Conservation (phyloP, 2,888 invertebrate species). For the Athalia rosae region DNA sequence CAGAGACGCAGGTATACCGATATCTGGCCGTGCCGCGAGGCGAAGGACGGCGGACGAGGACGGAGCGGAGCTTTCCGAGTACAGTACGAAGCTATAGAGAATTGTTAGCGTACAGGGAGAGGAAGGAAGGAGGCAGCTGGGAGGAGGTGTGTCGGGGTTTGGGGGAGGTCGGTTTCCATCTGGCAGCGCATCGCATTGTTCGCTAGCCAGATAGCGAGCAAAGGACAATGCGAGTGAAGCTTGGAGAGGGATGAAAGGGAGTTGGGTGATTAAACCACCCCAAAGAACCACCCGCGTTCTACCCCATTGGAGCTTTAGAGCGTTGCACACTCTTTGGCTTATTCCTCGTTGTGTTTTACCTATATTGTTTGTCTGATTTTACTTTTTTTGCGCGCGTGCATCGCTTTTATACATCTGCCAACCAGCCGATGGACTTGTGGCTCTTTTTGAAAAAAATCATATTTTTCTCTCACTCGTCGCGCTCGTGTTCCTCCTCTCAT, state of each 20-base stretch:
- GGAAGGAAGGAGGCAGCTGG: no score
- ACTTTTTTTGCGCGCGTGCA: background rate
- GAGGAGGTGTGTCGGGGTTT: background rate
- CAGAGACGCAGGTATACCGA: background rate
- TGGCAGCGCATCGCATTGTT: constrained; percentile 45
- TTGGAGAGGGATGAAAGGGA: constrained; percentile 8
- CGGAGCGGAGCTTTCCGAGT: constrained; percentile 17
- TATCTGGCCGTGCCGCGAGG: background rate
- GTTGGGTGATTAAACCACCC: constrained; percentile 43
- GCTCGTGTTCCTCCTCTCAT: background rate
- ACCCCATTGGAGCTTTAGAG: constrained; percentile 38
- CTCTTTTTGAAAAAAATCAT: constrained; percentile 13
- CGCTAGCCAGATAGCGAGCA: constrained; percentile 42
- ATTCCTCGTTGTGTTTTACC: constrained; percentile 25
- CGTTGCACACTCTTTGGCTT: constrained; percentile 38
- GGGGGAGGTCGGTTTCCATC: constrained; percentile 43
- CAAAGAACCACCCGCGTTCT: constrained; percentile 36
- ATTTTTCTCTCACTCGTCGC: background rate
- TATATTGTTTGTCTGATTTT: background rate
- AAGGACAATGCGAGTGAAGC: constrained; percentile 40
- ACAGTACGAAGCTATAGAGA: constrained; percentile 41
- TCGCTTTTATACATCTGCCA: constrained; percentile 6
- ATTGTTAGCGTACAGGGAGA: constrained; percentile 32
- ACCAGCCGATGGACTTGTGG: constrained; percentile 11
- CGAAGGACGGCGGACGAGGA: constrained; percentile 23